Evolutionary conservation across 1,140 invertebrate genomes (phyloP).

Genomic region (Hylaeus anthracinus): DNA sequence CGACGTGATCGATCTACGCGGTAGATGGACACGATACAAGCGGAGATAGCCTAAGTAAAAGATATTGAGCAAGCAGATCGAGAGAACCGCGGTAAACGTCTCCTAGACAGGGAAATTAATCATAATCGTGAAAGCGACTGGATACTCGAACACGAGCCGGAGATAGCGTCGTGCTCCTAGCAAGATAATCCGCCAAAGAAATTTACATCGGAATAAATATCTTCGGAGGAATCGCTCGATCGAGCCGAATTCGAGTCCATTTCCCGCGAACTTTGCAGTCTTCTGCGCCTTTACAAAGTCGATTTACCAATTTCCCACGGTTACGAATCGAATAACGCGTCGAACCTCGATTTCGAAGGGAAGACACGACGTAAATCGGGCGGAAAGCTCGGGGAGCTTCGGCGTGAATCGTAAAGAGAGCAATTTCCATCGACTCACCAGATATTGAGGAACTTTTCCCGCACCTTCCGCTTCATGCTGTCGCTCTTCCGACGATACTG

Average conservation of each 20-base stretch:
- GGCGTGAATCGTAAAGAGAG: background rate
- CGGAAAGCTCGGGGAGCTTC: background rate
- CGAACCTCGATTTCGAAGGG: background rate
- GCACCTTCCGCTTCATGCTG: slow-evolving; percentile 84
- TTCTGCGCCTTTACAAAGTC: background rate
- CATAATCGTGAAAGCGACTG: background rate
- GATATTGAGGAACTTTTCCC: slow-evolving; percentile 87
- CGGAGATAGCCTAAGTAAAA: too few species aligned
- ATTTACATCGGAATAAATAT: background rate
- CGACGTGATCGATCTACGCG: background rate
- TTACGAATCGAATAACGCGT: background rate
- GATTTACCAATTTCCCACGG: background rate
- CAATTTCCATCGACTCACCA: slow-evolving; percentile 81
- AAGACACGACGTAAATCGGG: background rate
- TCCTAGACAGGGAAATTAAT: slow-evolving; percentile 20
- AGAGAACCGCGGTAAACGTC: slow-evolving; percentile 2
- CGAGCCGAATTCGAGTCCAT: background rate
- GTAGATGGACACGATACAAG: background rate
- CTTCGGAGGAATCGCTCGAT: background rate
- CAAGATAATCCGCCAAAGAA: background rate
- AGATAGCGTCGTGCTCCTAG: background rate
- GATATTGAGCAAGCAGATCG: background rate
- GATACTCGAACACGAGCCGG: background rate
- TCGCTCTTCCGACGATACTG: slow-evolving; percentile 85
- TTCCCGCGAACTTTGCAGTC: background rate